Percentiles rank a stretch among this genome's conserved stretches.
These are phyloP conservation scores for Cephalopterus ornatus DNA, from an alignment of 2,113 vertebrate species.

Conservation along the genomic window DNA sequence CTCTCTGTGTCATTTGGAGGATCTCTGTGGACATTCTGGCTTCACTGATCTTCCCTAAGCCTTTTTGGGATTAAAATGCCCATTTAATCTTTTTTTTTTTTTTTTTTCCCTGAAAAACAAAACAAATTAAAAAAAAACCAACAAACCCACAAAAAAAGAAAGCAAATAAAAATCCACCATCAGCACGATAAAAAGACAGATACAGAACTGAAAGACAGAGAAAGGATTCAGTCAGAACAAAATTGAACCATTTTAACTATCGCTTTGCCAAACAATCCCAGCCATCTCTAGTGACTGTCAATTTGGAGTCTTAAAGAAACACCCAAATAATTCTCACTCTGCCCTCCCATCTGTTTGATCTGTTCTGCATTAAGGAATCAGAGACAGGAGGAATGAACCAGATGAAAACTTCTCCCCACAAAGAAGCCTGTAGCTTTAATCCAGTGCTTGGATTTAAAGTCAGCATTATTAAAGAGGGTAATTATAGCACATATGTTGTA, in stretches of 20 bases:
- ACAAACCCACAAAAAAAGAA: background rate
- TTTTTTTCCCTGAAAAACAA: background rate
- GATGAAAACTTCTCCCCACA: background rate
- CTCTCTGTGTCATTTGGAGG: background rate
- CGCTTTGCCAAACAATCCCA: background rate
- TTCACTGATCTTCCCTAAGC: constrained; percentile 37
- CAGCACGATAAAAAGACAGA: background rate
- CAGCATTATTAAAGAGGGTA: background rate
- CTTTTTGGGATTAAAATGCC: constrained; percentile 54
- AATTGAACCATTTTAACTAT: background rate
- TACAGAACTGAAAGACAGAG: background rate
- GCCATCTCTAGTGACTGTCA: background rate
- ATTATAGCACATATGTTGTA: background rate
- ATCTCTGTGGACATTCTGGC: background rate
- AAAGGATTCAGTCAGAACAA: background rate
- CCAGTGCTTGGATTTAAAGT: background rate
- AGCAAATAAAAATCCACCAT: background rate
- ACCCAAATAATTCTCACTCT: background rate
- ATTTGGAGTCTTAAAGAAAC: background rate
- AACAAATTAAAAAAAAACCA: background rate
- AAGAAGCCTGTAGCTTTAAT: background rate
- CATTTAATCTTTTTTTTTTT: background rate
- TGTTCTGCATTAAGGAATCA: background rate
- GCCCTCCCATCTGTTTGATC: background rate
- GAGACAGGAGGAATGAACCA: background rate